Conservation (phyloP, 37 sponge, comb jelly and placozoan genomes). For the Oopsacas minuta region DNA sequence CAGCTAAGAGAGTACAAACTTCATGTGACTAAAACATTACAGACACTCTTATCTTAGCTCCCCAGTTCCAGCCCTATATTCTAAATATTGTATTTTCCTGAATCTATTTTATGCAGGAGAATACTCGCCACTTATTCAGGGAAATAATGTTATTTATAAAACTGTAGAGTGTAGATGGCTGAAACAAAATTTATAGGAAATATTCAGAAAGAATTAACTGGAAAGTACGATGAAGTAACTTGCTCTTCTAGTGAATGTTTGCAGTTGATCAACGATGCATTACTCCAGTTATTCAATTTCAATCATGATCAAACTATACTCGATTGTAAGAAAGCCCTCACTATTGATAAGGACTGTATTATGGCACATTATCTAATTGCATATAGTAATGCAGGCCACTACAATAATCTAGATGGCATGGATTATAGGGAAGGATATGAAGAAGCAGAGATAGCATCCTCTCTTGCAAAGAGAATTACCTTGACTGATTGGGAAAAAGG, state of each 20-base stretch:
- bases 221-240: slow-evolving; percentile 26
- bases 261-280: slow-evolving; percentile 30
- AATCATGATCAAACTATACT: slow-evolving; percentile 40
- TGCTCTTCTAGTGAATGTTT: slow-evolving; percentile 33
- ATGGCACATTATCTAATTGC: slow-evolving; percentile 52
- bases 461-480: neutral
- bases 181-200: too few relatives aligned
- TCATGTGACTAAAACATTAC: too few relatives aligned
- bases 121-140: too few relatives aligned
- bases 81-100: too few relatives aligned
- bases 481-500: slow-evolving; percentile 34
- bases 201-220: neutral
- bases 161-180: too few relatives aligned
- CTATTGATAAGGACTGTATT: slow-evolving; percentile 26
- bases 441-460: slow-evolving; percentile 31
- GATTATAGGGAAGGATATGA: slow-evolving; percentile 28
- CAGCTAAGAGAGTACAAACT: too few relatives aligned
- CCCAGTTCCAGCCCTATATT: too few relatives aligned
- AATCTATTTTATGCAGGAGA: too few relatives aligned
- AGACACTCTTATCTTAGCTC: too few relatives aligned
- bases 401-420: slow-evolving; percentile 38
- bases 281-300: slow-evolving; percentile 29
- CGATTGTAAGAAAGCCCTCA: slow-evolving; percentile 28
- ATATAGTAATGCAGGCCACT: slow-evolving; percentile 39
- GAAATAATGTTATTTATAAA: too few relatives aligned